Evolutionary conservation across 2,113 vertebrate species (phyloP), one percentile per base, ranked within the genome.

Genomic region (Struthio camelus): DNA sequence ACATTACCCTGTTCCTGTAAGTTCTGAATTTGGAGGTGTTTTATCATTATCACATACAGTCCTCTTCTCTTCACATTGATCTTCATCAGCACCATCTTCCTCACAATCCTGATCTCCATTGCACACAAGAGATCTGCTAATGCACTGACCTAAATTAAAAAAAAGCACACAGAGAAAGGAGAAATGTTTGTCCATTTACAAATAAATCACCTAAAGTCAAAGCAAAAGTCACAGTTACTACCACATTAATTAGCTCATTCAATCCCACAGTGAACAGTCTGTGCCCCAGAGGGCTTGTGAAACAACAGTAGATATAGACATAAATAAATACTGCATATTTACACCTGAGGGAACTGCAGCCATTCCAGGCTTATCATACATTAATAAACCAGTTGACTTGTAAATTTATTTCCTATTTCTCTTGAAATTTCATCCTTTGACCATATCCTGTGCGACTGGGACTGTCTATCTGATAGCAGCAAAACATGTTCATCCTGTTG

Each of bases 61-160:
- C 38, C 19, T 96, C 46, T 59, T 75, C 46, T 83, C 98, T 4
- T 99, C 89, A 67, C 99, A 99, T 65, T 3, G 72, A 76, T 94
- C 96, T 94, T 99, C 99, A 87, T 99, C 99, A 6, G 95, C 82
- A 38, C 98, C 95, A 24, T 99, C 99, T 88, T 98, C 98, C 61
- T 99, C 98, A 96, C 99, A 99, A 90, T 99, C 99, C 76, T 98
- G 98, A 94, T 99, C 99, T 6, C 98, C 98, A 38, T 99, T 99
- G 96, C 99, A 99, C 75, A 98, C 85, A 94, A 99, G 93, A 11
- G 98, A 98, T 89, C 64, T 97, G 92, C 98, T 99, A 82, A 99
- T 97, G 79, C 99, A 99, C 89, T 98, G 98, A 54, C 99, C 99
- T 99, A 91, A 79, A 76, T 59, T n/a, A 87, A 91, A 85, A 93